Evolutionary conservation across 2,113 vertebrate genomes (phyloP).

Genomic region (Corythaeola cristata): DNA sequence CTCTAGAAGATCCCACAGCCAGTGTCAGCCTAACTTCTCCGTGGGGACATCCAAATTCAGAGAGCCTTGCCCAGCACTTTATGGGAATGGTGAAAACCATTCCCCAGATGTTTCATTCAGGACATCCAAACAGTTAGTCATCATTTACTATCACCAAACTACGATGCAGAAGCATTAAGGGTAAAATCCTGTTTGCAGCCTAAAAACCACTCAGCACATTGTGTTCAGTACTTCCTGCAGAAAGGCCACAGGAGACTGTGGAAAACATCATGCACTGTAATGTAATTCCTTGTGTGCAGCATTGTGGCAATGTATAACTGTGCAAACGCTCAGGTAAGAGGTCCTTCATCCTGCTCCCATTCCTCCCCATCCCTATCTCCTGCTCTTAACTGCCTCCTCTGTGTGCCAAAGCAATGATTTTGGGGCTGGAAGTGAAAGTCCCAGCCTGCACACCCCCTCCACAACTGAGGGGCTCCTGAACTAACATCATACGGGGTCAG

Average conservation of each 20-base stretch:
- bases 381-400: background rate
- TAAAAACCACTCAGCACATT: background rate
- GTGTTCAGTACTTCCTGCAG: background rate
- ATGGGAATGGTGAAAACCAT: background rate
- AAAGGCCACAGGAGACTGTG: background rate
- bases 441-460: background rate
- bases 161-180: background rate
- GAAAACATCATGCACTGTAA: background rate
- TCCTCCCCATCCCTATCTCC: background rate
- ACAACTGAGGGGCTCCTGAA: background rate
- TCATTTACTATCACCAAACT: background rate
- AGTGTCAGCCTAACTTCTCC: background rate
- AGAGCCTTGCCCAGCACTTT: background rate
- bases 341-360: background rate
- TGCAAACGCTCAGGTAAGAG: background rate
- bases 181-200: background rate
- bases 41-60: background rate
- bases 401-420: background rate
- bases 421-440: background rate
- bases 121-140: background rate
- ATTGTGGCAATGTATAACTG: rapidly evolving
- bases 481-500: background rate
- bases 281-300: background rate
- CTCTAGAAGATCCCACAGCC: background rate
- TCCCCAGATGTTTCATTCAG: background rate